Base-by-base conservation (phyloP, 2,113 vertebrate genomes). In the Lepus europaeus region DNA sequence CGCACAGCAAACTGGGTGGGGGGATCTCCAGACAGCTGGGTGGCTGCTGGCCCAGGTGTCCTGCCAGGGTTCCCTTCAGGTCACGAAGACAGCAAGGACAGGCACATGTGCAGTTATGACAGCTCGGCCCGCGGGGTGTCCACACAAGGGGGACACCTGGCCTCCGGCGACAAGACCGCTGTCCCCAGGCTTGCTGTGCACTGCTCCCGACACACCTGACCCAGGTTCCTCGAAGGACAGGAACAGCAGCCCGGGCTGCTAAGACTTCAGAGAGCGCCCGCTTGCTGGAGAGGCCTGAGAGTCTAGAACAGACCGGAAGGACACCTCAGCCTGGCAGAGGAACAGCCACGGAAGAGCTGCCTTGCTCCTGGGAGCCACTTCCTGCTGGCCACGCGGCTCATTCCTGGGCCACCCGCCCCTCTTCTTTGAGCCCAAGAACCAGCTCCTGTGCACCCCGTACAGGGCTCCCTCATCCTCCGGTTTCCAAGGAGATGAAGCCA, bases 371-470 rank as follows among this genome's bases (percentile, higher is more conserved):
- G 22, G 66, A 6, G 49, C 49, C 39, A 33, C 45, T 53, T 70
- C 84, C 69, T 23, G 10, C 1, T 0, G 6, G 63, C 69, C 8
- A 11, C 0, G 2, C 63, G 20, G 70, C 27, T 17, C 45, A 10
- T 20, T 87, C 69, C 82, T 19, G 4, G 49, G 4, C 14, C 33
- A 1, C 22, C 4, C 20, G 6, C 3, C 23, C 72, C 23, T 10
- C 7, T 6, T 20, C 36, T 59, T 29, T 0, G 0, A 0, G 19
- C 64, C 10, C 9, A 6, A 22, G 61, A 51, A 76, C 39, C 1
- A 3, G 39, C 33, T 11, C 27, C 61, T 23, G 16, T 0, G 3
- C 64, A 1, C 11, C 0, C 0, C 1, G 1, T 22, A 13, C 10
- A 12, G 45, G 80, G 51, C 61, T n/a, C 27, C 12, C 14, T 25